Percentiles rank a stretch among this genome's conserved stretches.
Evolutionary conservation across 2,888 invertebrate genomes (phyloP).

Genomic region (Galerucella nymphaeae): DNA sequence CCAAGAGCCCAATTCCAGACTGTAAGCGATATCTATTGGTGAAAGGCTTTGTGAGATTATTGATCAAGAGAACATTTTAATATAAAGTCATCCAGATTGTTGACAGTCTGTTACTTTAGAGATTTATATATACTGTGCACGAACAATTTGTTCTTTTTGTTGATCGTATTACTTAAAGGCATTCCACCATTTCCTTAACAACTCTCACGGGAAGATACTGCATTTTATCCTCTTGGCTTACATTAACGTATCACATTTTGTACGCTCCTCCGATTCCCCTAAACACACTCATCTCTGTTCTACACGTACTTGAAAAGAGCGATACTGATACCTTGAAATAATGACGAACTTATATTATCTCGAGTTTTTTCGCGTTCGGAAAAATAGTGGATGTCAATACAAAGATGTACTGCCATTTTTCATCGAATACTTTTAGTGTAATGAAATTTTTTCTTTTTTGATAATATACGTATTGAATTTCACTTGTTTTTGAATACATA

Average conservation of each 20-base stretch:
- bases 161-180: slow-evolving; percentile 1
- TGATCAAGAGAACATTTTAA: too few species aligned
- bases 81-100: background rate
- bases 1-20: too few species aligned
- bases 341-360: slow-evolving; percentile 22
- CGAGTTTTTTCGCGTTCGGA: slow-evolving; percentile 31
- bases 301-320: slow-evolving; percentile 17
- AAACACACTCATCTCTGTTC: background rate
- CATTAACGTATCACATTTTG: slow-evolving; percentile 1
- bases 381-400: slow-evolving; percentile 44
- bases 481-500: background rate
- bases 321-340: slow-evolving; percentile 25
- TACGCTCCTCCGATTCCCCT: background rate
- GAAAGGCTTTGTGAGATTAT: too few species aligned
- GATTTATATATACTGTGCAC: background rate
- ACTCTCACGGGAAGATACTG: background rate
- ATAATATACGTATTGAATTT: slow-evolving; percentile 21
- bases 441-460: slow-evolving; percentile 55
- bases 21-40: too few species aligned
- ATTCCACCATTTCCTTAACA: slow-evolving; percentile 6
- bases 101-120: background rate
- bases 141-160: background rate
- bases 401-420: slow-evolving; percentile 56
- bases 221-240: slow-evolving; percentile 7
- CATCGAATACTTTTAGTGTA: slow-evolving; percentile 54